Evolutionary conservation across 2,888 invertebrate species (phyloP).

Genomic region (Trichogramma evanescens): DNA sequence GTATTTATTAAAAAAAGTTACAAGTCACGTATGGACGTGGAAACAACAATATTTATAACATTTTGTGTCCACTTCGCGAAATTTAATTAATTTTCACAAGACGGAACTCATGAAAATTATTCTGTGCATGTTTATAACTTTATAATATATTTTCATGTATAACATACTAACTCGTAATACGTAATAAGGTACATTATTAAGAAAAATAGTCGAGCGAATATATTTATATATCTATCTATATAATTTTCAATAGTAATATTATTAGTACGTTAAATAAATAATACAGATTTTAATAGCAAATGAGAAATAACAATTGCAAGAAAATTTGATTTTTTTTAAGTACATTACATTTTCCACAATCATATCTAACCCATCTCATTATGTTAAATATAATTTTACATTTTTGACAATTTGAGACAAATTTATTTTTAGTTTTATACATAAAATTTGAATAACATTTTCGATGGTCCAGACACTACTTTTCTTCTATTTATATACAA

Average conservation of each 20-base stretch:
- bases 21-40: neutral
- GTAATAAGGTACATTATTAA: constrained; percentile 8
- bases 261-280: constrained; percentile 14
- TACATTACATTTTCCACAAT: constrained; percentile 16
- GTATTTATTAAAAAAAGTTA: constrained; percentile 10
- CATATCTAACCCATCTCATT: constrained; percentile 12
- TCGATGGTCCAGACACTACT: constrained; percentile 25
- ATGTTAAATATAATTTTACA: constrained; percentile 12
- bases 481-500: constrained; percentile 33
- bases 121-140: constrained; percentile 1
- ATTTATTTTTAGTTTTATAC: constrained; percentile 6
- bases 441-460: constrained; percentile 19
- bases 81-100: neutral
- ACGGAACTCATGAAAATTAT: constrained; percentile 2
- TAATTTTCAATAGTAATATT: constrained; percentile 3
- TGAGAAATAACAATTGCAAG: constrained; percentile 15
- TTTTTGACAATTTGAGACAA: constrained; percentile 10
- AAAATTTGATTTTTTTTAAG: constrained; percentile 14
- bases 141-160: neutral
- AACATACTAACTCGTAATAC: constrained; percentile 7
- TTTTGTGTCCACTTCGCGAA: neutral
- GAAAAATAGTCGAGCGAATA: constrained; percentile 13
- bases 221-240: neutral
- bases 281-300: constrained; percentile 6
- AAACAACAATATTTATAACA: constrained; percentile 1